Evolutionary conservation across 2,888 invertebrate species (phyloP).

Genomic region (Chymomyza amoena): DNA sequence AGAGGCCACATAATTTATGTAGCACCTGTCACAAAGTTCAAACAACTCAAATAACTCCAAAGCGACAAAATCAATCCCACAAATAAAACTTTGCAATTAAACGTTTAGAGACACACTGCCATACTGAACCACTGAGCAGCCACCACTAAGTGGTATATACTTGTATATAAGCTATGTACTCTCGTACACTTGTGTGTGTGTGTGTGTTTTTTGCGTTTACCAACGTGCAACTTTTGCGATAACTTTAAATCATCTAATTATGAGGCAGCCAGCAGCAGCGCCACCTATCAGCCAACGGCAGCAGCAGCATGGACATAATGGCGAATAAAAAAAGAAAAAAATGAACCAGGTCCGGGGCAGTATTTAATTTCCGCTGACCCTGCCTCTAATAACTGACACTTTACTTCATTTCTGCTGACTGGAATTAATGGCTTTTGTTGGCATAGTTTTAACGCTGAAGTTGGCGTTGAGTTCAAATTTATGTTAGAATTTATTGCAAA

Average conservation of each 20-base stretch:
- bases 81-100: constrained; percentile 66
- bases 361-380: constrained; percentile 5
- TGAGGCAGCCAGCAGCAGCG: constrained; percentile 35
- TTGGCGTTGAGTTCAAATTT: constrained; percentile 63
- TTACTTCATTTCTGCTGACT: constrained; percentile 71
- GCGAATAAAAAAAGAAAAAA: background rate
- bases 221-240: constrained; percentile 67
- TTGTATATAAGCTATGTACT: background rate
- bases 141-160: background rate
- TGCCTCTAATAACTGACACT: constrained; percentile 47
- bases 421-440: constrained; percentile 75
- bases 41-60: constrained; percentile 11
- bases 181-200: background rate
- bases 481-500: constrained; percentile 72
- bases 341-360: background rate
- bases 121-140: constrained; percentile 37
- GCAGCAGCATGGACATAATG: background rate
- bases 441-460: constrained; percentile 70
- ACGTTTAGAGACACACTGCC: constrained; percentile 62
- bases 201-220: constrained; percentile 31
- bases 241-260: constrained; percentile 76
- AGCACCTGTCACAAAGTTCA: constrained; percentile 48
- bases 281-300: background rate
- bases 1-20: constrained; percentile 60
- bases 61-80: constrained; percentile 60